Base-by-base conservation (phyloP, 2,113 vertebrate species). In the Coracopsis vasa region DNA sequence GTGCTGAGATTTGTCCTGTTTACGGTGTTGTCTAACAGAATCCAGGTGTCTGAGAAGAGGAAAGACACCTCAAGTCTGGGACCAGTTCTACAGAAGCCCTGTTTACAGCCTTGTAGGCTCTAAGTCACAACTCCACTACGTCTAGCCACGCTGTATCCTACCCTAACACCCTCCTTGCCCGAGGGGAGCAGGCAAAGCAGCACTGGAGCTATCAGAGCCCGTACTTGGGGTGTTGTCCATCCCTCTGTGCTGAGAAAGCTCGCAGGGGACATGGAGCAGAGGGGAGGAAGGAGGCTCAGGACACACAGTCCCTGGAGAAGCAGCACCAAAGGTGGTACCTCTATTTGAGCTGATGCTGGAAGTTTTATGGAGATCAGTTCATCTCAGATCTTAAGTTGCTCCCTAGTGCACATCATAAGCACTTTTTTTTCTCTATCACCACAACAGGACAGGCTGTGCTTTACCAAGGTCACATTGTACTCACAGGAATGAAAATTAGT, bases 221-320 rank as follows among this genome's bases (percentile, higher is more conserved):
- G 5, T 21, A 9, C 5, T 13, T 31, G 1, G 2, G 28, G 47
- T 67, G 17, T 10, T 31, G 6, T 20, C 20, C 18, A 24, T 6
- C 45, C 11, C 19, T 66, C 13, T 5, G 3, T 20, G 31, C 74
- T 42, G 19, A 25, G 39, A 44, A 37, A 13, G 20, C 27, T 51
- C 31, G 15, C 9, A 42, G n/a, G 23, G n/a, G 9, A 60, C n/a
- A 11, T 3, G 4, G 4, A 44, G 3, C 31, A 66, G 45, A 60
- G 5, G 6, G 10, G 7, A 14, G 11, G 16, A 29, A 74, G 15
- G 39, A 67, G 6, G 44, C 27, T 84, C n/a, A 29, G 37, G n/a
- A 16, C 29, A 10, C 5, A 0, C 1, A 0, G 31, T 45, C 39
- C 35, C 58, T 53, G 19, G 6, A 69, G 45, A 73, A 65, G 44